Percentiles rank a stretch among this genome's conserved stretches.
Evolutionary conservation across 2,797 vertebrate genomes (phyloP).

Genomic region (Gadopsis marmoratus): DNA sequence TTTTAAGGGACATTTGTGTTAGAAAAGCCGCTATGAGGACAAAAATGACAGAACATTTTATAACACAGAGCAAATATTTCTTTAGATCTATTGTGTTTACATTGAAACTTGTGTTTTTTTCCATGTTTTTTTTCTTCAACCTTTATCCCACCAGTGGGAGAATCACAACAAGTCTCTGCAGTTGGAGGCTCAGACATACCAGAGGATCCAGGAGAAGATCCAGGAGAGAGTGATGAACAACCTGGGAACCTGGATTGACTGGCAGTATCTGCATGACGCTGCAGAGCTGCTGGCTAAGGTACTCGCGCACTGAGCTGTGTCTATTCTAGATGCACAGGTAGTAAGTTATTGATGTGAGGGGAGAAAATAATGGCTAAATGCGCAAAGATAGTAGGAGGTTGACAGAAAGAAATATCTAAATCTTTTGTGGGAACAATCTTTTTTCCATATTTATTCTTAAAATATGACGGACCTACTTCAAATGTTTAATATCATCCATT

Average conservation of each 20-base stretch:
- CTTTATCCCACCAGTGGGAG: slow-evolving; percentile 89
- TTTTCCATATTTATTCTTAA: background rate
- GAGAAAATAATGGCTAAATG: background rate
- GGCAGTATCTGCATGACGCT: slow-evolving; percentile 99
- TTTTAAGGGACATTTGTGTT: background rate
- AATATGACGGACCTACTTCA: background rate
- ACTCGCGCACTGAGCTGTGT: background rate
- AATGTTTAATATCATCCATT: background rate
- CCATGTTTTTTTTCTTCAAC: background rate
- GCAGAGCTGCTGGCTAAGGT: slow-evolving; percentile 99
- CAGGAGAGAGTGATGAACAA: slow-evolving; percentile 99
- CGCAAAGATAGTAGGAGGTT: background rate
- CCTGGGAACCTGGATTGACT: slow-evolving; percentile 99
- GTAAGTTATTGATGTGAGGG: background rate
- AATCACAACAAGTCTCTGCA: slow-evolving; percentile 99
- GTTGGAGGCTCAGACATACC: slow-evolving; percentile 98
- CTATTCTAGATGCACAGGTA: background rate
- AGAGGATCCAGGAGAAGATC: slow-evolving; percentile 99
- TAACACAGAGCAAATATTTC: background rate
- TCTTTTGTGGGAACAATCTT: background rate
- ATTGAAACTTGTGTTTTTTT: background rate
- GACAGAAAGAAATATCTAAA: background rate
- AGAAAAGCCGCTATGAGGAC: background rate
- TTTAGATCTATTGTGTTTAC: background rate
- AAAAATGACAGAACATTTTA: background rate